Base-by-base conservation (phyloP, 1,140 invertebrate genomes). In the Euwallacea fornicatus region DNA sequence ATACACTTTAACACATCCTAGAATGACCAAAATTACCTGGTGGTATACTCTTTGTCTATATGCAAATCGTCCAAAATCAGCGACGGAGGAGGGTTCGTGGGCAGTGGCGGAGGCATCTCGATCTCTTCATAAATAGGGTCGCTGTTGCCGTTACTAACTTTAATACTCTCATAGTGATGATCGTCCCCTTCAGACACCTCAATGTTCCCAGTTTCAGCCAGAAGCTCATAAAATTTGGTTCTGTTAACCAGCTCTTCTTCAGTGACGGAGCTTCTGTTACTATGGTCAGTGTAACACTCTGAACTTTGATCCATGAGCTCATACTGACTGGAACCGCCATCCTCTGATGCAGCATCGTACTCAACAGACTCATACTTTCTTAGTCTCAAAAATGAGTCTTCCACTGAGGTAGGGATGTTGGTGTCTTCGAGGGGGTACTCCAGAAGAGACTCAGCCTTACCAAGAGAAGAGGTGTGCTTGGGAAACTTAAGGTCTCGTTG, bases 101-200 rank as follows among this genome's bases (percentile, higher is more conserved):
- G 91, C 62, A 93, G 78, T 7, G 91, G 91, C 13, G 90, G 91
- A 7, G 91, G 91, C 74, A 91, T 89, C 73, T 93, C 91, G 8
- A 94, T 93, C 83, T 95, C 93, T 83, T 95, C 93, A 79, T 95
- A 95, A 78, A 95, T 95, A 2, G 92, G 93, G 83, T 95, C 93
- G 56, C 79, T 83, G 56, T 79, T 83, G 56, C 79, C 83, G 54
- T 79, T 83, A 69, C 87, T 87, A n/a, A 85, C 76, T 53, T 89
- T 85, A 41, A 93, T 92, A 15, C 90, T 87, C 78, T 93, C 92
- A 73, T 93, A 93, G 66, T 91, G 88, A 83, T 93, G 88, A 74
- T 89, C 87, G 66, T 88, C 85, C 42, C 75, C 81, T 75, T 87
- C 86, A 1, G 84, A 81, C 13, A 87, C 85, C 81, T 88, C 88